Evolutionary conservation across 2,797 vertebrate genomes (phyloP).

Genomic region (Anisognathus igniventris): DNA sequence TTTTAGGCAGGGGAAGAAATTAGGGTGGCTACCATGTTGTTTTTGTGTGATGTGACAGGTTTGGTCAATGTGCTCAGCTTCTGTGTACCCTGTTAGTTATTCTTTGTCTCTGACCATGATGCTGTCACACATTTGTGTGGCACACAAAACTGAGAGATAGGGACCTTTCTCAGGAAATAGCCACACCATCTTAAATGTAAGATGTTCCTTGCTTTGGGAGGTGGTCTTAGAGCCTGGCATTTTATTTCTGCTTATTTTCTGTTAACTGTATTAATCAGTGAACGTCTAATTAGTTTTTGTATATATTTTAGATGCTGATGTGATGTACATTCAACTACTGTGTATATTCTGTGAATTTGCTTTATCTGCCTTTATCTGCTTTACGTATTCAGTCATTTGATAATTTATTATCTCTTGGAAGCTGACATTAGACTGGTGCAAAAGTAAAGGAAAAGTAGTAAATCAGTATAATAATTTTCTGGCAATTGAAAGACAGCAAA

Average conservation of each 20-base stretch:
- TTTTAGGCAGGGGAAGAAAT: neutral
- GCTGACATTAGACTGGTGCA: neutral
- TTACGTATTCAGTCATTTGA: neutral
- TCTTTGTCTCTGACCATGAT: neutral
- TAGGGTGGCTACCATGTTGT: neutral
- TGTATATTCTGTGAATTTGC: neutral
- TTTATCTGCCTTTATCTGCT: neutral
- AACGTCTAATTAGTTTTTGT: neutral
- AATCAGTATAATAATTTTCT: neutral
- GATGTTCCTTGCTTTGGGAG: neutral
- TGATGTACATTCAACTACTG: neutral
- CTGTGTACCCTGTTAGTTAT: neutral
- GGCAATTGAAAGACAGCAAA: neutral
- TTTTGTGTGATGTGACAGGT: neutral
- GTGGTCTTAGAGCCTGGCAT: neutral
- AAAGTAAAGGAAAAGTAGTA: neutral
- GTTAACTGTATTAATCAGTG: neutral
- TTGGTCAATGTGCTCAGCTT: neutral
- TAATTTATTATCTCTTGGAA: neutral
- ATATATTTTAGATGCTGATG: neutral
- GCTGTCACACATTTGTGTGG: neutral
- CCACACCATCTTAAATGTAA: neutral
- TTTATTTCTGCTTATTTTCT: neutral
- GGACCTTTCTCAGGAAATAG: neutral
- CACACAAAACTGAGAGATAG: neutral